Evolutionary conservation across 2,797 vertebrate genomes (phyloP), one percentile per base, ranked within the genome.

Genomic region (Lepus townsendii): DNA sequence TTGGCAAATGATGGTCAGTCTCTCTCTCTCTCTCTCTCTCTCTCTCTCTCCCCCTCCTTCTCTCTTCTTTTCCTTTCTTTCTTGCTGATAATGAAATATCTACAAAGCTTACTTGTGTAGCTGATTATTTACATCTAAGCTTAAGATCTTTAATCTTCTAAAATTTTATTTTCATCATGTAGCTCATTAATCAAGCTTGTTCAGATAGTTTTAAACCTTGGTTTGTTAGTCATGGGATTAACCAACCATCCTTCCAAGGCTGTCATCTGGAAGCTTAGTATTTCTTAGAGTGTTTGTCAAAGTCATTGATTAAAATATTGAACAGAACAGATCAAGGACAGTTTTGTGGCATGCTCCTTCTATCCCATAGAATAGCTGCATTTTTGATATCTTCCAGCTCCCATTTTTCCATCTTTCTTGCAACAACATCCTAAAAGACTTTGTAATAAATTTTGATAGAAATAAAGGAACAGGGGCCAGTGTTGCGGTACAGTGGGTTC

Each of bases 101-200:
- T 57, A 60, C 42, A 66, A 92, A 73, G 12, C 12, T 83, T 60
- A 83, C 38, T 88, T 79, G 22, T 62, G 30, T 7, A 26, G 42
- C 76, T 87, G 35, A 83, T 35, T 84, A 79, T 62, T 84, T 85
- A 80, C 63, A 71, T 47, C 12, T n/a, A 80, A 52, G 30, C 66
- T 84, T 80, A 84, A 73, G 35, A 57, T 32, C 90, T 62, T 89
- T 38, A 63, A 24, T 27, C 75, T 73, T 83, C 26, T 77, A 77
- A 87, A 71, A 66, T 88, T 75, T 77, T 65, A 87, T 84, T 79
- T 88, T 86, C 26, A 63, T 76, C 20, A 91, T 78, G 83, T 60
- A n/a, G 38, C 9, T 90, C 54, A 91, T 94, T 60, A 65, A 75
- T 50, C 38, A 52, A 73, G 26, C 26, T 32, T 79, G 22, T 84